These are phyloP conservation scores for Halyomorpha halys DNA, from an alignment of 1,140 invertebrate species.

Conservation along the genomic window DNA sequence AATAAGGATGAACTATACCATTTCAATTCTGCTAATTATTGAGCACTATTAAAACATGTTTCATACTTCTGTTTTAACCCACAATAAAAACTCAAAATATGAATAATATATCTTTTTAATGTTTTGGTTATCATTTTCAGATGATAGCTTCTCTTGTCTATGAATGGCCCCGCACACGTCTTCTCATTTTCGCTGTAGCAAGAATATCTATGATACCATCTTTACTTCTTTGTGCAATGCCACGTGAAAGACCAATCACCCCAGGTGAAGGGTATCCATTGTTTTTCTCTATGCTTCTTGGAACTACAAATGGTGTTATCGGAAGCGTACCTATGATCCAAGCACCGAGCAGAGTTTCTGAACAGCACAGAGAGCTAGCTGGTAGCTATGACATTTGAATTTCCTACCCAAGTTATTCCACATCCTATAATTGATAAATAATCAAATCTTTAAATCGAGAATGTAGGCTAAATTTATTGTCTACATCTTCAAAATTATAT, in stretches of 20 bases:
- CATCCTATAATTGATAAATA: no score
- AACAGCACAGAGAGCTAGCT: slow-evolving; percentile 63
- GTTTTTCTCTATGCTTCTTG: slow-evolving; percentile 54
- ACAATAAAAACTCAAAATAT: no score
- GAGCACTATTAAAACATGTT: no score
- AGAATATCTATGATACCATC: slow-evolving; percentile 66
- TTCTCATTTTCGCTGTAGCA: slow-evolving; percentile 56
- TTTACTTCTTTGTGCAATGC: slow-evolving; percentile 66
- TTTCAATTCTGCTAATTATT: no score
- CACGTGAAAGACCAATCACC: slow-evolving; percentile 57
- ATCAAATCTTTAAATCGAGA: no score
- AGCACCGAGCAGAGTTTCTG: slow-evolving; percentile 68
- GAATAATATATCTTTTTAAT: no score
- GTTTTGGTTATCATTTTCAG: slow-evolving; percentile 37
- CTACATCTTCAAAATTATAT: no score
- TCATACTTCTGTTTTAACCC: no score
- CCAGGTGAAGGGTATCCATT: slow-evolving; percentile 57
- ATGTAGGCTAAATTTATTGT: no score
- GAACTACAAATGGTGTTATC: slow-evolving; percentile 74
- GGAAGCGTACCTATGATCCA: slow-evolving; percentile 86
- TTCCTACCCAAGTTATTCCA: no score
- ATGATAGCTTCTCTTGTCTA: slow-evolving; percentile 68
- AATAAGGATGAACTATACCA: no score
- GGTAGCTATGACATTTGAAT: slow-evolving; percentile 36
- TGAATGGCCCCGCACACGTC: slow-evolving; percentile 63